Evolutionary conservation across 2,888 invertebrate genomes (phyloP).

Genomic region (Eupithecia vulgata): DNA sequence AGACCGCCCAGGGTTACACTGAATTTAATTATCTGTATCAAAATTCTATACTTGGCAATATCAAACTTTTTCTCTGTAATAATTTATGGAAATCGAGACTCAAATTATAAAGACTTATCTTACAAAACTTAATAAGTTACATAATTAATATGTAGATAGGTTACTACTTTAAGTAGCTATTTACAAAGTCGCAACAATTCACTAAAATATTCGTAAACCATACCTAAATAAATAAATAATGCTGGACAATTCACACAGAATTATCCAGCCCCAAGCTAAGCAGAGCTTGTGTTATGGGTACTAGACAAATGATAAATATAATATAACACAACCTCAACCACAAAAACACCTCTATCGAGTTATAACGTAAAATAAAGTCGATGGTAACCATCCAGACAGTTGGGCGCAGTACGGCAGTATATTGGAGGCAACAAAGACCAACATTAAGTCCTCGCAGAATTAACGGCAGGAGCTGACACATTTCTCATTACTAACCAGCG

Average conservation of each 20-base stretch:
- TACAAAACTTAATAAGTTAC: neutral
- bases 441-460: slow-evolving; percentile 65
- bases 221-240: no score
- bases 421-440: slow-evolving; percentile 40
- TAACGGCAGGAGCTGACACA: slow-evolving; percentile 57
- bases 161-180: neutral
- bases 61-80: neutral
- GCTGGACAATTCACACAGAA: no score
- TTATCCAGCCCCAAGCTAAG: no score
- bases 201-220: neutral
- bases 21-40: slow-evolving; percentile 32
- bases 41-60: slow-evolving; percentile 21
- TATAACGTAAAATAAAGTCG: neutral
- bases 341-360: neutral
- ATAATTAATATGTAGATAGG: neutral
- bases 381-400: neutral
- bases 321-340: no score
- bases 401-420: neutral
- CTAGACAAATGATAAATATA: no score
- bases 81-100: neutral
- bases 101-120: neutral
- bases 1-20: slow-evolving; percentile 49
- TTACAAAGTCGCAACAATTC: neutral
- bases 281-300: no score
- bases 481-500: slow-evolving; percentile 60